A percentile compares a stretch with the other conserved stretches of the same genome.
These are phyloP conservation scores for Synergus laeviventris DNA, from an alignment of 2,888 invertebrate species.

Conservation along the genomic window DNA sequence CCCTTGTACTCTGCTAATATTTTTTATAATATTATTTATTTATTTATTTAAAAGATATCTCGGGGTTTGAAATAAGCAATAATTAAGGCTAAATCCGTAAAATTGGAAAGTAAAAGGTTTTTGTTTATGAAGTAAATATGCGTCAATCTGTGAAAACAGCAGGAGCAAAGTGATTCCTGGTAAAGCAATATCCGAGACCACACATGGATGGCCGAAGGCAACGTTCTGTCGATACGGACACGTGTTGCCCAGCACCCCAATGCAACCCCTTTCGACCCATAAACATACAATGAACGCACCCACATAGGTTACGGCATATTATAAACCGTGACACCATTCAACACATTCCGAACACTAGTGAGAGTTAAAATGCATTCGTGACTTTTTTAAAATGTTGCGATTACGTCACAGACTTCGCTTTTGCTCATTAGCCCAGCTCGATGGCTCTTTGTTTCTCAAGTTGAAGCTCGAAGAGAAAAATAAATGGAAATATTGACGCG, in stretches of 20 bases:
- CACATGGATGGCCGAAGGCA: slow-evolving; percentile 68
- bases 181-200: slow-evolving; percentile 61
- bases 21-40: too few species aligned
- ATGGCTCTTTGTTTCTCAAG: slow-evolving; percentile 61
- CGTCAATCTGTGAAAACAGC: slow-evolving; percentile 21
- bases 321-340: slow-evolving; percentile 66
- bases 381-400: slow-evolving; percentile 72
- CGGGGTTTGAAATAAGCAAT: not conserved
- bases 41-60: too few species aligned
- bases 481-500: slow-evolving; percentile 48
- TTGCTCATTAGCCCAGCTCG: slow-evolving; percentile 61
- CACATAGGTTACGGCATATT: slow-evolving; percentile 67
- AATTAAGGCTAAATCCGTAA: not conserved
- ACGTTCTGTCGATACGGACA: slow-evolving; percentile 70
- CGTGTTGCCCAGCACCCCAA: slow-evolving; percentile 66
- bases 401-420: slow-evolving; percentile 68
- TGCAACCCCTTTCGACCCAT: slow-evolving; percentile 58
- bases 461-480: slow-evolving; percentile 43
- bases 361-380: slow-evolving; percentile 67
- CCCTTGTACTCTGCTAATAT: too few species aligned
- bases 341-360: slow-evolving; percentile 55
- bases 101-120: slow-evolving; percentile 28
- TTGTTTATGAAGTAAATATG: slow-evolving; percentile 29
- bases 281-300: slow-evolving; percentile 68
- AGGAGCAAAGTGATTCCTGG: slow-evolving; percentile 48